phyloP scores from a whole-genome alignment of 2,797 vertebrate species.

The Poecile montanus region DNA sequence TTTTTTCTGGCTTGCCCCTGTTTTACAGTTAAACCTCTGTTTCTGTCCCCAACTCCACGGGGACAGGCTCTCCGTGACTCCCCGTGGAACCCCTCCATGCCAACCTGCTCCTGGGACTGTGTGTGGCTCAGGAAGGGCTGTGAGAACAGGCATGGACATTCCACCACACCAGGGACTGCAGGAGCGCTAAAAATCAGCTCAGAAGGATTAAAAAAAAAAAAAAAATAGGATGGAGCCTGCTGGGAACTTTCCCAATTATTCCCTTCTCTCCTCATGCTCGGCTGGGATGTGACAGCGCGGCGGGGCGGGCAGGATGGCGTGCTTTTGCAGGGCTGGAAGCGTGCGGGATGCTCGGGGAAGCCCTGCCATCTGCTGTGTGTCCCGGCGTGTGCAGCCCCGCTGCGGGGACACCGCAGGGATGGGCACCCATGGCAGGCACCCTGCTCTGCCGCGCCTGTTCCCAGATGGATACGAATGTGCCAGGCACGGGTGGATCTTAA shows the following conservation, averaged over 20 bases:
- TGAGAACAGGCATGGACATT: accelerated
- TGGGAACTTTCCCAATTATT: neutral
- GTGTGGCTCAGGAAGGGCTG: neutral
- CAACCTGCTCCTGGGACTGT: neutral
- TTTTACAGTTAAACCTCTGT: neutral
- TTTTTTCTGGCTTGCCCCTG: neutral
- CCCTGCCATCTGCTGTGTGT: constrained; percentile 46
- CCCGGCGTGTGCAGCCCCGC: neutral
- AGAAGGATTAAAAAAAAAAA: neutral
- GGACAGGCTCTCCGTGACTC: neutral
- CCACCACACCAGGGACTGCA: too few relatives aligned
- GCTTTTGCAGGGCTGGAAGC: neutral
- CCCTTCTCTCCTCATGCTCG: neutral
- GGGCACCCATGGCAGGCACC: neutral
- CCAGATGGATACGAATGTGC: neutral
- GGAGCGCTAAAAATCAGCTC: neutral
- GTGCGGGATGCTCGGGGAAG: neutral
- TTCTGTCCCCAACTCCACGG: neutral
- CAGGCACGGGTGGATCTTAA: neutral
- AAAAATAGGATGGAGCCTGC: neutral
- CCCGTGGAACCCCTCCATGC: accelerated
- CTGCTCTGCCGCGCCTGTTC: neutral
- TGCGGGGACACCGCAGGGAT: neutral
- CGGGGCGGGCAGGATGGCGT: accelerated
- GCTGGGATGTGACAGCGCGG: too few relatives aligned